Evolutionary conservation across 2,888 invertebrate genomes (phyloP).

Genomic region (Dicyrtoma fusca): DNA sequence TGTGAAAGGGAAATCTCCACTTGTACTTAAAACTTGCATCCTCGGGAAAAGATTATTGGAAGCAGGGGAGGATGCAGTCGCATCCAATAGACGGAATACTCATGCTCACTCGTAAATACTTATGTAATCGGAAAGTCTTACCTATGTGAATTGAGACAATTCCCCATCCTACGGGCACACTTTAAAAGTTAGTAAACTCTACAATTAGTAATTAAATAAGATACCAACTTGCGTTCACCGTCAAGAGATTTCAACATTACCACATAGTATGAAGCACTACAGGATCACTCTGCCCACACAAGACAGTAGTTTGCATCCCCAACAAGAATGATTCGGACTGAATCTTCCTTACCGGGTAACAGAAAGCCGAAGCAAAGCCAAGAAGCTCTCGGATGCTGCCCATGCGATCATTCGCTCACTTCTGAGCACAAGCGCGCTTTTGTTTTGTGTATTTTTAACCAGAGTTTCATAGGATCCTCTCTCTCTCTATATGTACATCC

Average conservation of each 20-base stretch:
- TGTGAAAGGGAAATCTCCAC: neutral
- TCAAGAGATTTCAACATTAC: constrained; percentile 1
- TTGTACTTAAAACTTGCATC: neutral
- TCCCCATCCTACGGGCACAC: constrained; percentile 36
- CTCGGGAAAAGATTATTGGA: neutral
- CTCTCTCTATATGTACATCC: neutral
- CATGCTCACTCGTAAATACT: no score
- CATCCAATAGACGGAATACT: neutral
- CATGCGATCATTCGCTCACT: constrained; percentile 28
- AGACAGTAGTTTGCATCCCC: constrained; percentile 10
- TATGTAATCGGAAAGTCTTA: constrained; percentile 18
- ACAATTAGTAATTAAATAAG: neutral
- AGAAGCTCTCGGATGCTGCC: constrained; percentile 33
- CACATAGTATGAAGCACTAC: neutral
- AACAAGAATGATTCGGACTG: constrained; percentile 27
- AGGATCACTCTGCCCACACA: neutral
- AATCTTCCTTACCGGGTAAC: constrained; percentile 27
- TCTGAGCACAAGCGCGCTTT: constrained; percentile 27
- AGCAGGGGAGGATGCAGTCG: constrained; percentile 1
- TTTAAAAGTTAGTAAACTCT: neutral
- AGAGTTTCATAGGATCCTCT: neutral
- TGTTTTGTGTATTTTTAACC: neutral
- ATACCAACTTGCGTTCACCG: neutral
- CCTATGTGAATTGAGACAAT: constrained; percentile 39
- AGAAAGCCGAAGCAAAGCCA: constrained; percentile 23